Base-by-base conservation (phyloP, 2,888 invertebrate species). In the Listrodromus nycthemerus region DNA sequence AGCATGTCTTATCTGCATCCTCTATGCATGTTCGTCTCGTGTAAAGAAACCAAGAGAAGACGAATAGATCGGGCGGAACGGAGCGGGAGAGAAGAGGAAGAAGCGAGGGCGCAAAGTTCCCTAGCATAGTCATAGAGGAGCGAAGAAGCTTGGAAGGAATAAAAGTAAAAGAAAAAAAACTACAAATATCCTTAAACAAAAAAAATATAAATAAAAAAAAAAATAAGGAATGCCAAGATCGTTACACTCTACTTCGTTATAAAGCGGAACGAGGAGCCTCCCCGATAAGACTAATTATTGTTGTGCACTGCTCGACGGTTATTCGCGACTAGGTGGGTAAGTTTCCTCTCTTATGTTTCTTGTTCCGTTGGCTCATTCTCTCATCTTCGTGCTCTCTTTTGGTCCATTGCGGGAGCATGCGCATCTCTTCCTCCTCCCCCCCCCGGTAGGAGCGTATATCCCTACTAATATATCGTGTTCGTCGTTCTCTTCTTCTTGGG, bases 281-380 rank as follows among this genome's bases (percentile, higher is more conserved):
- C 52, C 84, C 88, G 91, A 91, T 90, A 91, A 91, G 87, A 88
- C 91, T 91, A 91, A 91, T 91, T 91, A 90, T 91, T 90, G 89
- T 89, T 89, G 88, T 86, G 86, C 84, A 86, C 69, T 74, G 41
- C 52, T 50, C 41, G 37, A 73, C 61, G 61, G 69, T 37, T 69
- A 21, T 58, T 33, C 61, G 63, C 37, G 50, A 37, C 55, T 80
- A 65, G 69, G 58, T 45, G 41, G 61, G 24, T 27, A 24, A 73
- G 65, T 33, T 19, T 50, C 2, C 55, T 4, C 24, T 55, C 24
- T 55, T 55, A 10, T 65, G 37, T 73, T 52, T 73, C 73, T 73
- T 41, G 37, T 24, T 55, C 80, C n/a, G 7, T 21, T 13, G 70
- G 30, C 48, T 19, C 48, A n/a, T 70, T 45, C 73, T n/a, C 66